These are phyloP conservation scores for Branchellion lobata DNA, from an alignment of 2,888 invertebrate species.

Conservation along the genomic window DNA sequence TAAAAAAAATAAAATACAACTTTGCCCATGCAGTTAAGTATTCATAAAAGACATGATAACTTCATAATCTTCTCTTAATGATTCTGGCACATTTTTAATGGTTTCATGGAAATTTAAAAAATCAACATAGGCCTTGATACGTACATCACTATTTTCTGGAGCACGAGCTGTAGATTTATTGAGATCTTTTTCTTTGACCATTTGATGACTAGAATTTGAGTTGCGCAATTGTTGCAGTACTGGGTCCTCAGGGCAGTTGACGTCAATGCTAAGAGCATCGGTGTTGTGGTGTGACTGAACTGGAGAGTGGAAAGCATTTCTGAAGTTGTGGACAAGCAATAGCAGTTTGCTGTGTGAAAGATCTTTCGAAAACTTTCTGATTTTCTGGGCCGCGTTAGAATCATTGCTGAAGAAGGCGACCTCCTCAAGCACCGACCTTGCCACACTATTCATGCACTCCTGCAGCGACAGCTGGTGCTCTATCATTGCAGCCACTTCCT, in stretches of 20 bases:
- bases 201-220: not conserved
- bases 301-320: conserved; percentile 73
- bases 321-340: conserved; percentile 80
- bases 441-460: conserved; percentile 76
- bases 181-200: not conserved
- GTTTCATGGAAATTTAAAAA: not conserved
- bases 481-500: conserved; percentile 59
- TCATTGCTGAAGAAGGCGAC: conserved; percentile 67
- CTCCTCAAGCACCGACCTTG: conserved; percentile 81
- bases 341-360: conserved; percentile 73
- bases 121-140: conserved; percentile 9
- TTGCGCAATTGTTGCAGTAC: not conserved
- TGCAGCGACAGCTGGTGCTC: conserved; percentile 71
- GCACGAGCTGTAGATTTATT: not conserved
- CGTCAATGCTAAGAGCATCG: conserved; percentile 24
- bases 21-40: not conserved
- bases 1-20: not conserved
- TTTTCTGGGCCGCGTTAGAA: not conserved
- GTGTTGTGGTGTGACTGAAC: not conserved
- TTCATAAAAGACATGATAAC: not conserved
- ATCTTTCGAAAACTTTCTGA: conserved; percentile 28
- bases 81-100: not conserved
- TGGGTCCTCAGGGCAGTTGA: not conserved
- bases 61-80: not conserved
- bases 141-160: not conserved